Percentiles rank a stretch among this genome's conserved stretches.
Evolutionary conservation across 2,888 invertebrate species (phyloP).

Genomic region (Synergus umbraculus): DNA sequence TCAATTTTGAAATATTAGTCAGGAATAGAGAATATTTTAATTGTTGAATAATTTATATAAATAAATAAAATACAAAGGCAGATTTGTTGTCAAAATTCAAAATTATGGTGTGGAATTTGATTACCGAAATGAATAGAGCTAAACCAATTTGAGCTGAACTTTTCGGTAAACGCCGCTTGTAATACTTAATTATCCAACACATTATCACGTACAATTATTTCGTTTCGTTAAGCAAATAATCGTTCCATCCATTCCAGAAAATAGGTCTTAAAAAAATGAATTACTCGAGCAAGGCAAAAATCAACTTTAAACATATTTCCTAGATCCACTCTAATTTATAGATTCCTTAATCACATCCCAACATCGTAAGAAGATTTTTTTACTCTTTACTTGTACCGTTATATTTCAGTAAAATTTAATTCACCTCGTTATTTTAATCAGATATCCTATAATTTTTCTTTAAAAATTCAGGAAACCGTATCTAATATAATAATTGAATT

Average conservation of each 20-base stretch:
- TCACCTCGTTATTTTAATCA: not conserved
- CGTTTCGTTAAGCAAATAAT: constrained; percentile 25
- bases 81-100: not conserved
- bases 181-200: constrained; percentile 1
- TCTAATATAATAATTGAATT: not conserved
- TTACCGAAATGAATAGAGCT: too few relatives aligned
- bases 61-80: not conserved
- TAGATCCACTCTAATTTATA: not conserved
- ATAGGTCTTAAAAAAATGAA: not conserved
- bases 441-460: not conserved
- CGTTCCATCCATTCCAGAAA: not conserved
- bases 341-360: not conserved
- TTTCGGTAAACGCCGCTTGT: not conserved
- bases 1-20: too few relatives aligned
- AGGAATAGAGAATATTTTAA: too few relatives aligned
- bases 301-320: constrained; percentile 2
- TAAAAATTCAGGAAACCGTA: not conserved
- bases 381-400: too few relatives aligned
- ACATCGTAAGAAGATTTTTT: not conserved
- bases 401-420: constrained; percentile 21
- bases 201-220: constrained; percentile 28
- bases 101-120: not conserved
- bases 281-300: not conserved
- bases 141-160: not conserved
- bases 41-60: too few relatives aligned